Conservation (phyloP, 2,113 vertebrate species). For the Myxocyprinus asiaticus region DNA sequence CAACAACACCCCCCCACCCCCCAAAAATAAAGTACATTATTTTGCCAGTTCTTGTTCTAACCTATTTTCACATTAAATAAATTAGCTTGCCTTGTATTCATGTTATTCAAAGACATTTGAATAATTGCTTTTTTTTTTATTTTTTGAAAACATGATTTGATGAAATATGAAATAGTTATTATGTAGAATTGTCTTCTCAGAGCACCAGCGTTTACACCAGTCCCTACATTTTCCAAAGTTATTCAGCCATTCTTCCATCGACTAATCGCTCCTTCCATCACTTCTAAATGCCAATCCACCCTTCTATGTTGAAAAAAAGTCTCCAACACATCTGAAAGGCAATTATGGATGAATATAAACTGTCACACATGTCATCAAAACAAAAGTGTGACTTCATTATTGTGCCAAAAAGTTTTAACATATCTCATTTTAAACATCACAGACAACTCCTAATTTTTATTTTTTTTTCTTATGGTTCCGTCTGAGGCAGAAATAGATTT, state of each 20-base stretch:
- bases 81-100: background rate
- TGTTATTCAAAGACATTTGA: background rate
- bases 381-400: slow-evolving; percentile 67
- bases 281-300: slow-evolving; percentile 55
- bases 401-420: slow-evolving; percentile 66
- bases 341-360: slow-evolving; percentile 76
- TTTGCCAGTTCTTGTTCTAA: background rate
- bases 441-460: slow-evolving; percentile 46
- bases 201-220: background rate
- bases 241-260: slow-evolving; percentile 60
- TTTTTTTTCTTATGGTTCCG: background rate
- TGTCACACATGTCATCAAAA: slow-evolving; percentile 64
- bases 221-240: slow-evolving; percentile 48
- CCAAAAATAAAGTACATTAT: background rate
- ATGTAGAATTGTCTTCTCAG: background rate
- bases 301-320: slow-evolving; percentile 61
- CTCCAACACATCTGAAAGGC: slow-evolving; percentile 65
- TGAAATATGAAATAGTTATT: background rate
- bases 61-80: slow-evolving; percentile 9
- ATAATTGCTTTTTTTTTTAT: background rate
- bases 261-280: slow-evolving; percentile 60
- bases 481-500: slow-evolving; percentile 1
- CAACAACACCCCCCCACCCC: background rate
- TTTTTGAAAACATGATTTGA: background rate
- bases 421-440: slow-evolving; percentile 63